These are phyloP conservation scores for Hesperophylax magnus DNA, from an alignment of 1,140 invertebrate species.

Conservation along the genomic window DNA sequence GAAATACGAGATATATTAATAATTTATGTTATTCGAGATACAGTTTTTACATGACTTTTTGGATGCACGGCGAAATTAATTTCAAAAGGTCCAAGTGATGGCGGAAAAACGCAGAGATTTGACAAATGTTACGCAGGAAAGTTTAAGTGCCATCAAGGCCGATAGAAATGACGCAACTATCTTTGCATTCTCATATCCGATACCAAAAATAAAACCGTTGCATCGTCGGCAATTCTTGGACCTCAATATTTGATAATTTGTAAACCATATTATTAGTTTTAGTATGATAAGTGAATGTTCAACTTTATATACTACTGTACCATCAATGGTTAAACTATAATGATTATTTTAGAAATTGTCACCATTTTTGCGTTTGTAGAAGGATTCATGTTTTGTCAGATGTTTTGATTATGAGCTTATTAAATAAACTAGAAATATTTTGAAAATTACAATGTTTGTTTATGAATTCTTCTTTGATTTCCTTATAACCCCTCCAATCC, in stretches of 20 bases:
- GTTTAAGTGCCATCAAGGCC: neutral
- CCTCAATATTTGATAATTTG: neutral
- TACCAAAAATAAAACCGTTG: neutral
- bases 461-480: neutral
- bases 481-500: too few relatives aligned
- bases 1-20: neutral
- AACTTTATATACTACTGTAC: conserved; percentile 2
- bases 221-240: neutral
- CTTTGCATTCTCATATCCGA: neutral
- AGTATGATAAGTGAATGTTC: conserved; percentile 9
- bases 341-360: neutral
- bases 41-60: conserved; percentile 9
- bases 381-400: conserved; percentile 36
- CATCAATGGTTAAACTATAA: conserved; percentile 1
- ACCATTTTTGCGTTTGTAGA: conserved; percentile 11
- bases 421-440: conserved; percentile 35
- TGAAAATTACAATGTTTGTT: neutral
- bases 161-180: neutral
- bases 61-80: conserved; percentile 5
- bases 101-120: neutral
- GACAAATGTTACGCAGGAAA: neutral
- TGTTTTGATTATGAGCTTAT: conserved; percentile 38
- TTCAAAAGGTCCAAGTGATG: neutral
- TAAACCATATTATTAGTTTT: conserved; percentile 27
- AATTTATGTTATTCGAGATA: neutral